Evolutionary conservation across 1,140 invertebrate genomes (phyloP), one percentile per base, ranked within the genome.

Genomic region (Philopotamus ludificatus): DNA sequence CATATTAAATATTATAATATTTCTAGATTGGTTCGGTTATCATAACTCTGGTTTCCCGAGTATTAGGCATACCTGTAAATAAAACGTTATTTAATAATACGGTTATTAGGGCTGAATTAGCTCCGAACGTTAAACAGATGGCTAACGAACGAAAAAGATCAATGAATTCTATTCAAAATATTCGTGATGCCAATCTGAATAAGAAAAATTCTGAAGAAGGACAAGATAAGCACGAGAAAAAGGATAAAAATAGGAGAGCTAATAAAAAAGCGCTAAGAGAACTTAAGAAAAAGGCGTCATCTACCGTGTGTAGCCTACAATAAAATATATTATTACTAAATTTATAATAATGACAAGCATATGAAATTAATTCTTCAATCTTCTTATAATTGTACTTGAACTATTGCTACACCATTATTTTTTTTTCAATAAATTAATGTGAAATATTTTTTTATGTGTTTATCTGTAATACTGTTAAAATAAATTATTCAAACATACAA

Each of bases 241-340:
- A 49, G 18, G 50, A 58, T 18, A 42, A 7, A 21, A 41, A 34
- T 3, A 65, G 49, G 23, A 70, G 65, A 42, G 34, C 54, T 8
- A 77, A 76, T 50, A 77, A 77, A 60, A 80, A 79, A 68, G 70
- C 74, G 9, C 70, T 80, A 34, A 73, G 76, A 23, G 75, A 74
- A 67, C 62, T 77, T 9, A 76, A 77, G 57, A 73, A 74, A 47
- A 76, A 75, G 60, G 75, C 75, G 7, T 77, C 77, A 0, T 79
- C 78, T 0, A 74, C 77, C 22, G 72, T 81, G 57, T 81, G 79
- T 69, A 67, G 47, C 70, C 25, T 81, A 45, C 77, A 79, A 74
- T 79, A 74, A 76, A n/a, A n/a, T n/a, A n/a, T n/a, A n/a, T n/a
- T n/a, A n/a, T n/a, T n/a, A n/a, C n/a, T n/a, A n/a, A n/a, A n/a